Evolutionary conservation across 2,113 vertebrate genomes (phyloP).

Genomic region (Deroptyus accipitrinus): DNA sequence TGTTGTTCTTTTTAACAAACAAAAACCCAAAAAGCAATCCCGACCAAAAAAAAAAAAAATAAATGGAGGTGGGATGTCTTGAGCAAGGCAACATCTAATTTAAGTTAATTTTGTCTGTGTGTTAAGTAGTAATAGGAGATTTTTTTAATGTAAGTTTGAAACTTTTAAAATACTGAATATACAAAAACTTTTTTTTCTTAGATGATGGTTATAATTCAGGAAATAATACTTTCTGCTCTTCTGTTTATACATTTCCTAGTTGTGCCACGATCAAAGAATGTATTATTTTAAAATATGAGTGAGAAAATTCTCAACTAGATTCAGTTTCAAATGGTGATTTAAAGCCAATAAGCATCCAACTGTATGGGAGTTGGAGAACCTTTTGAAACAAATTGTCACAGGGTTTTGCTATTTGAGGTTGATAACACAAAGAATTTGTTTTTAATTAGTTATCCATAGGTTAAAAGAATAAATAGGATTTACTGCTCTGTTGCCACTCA

Average conservation of each 20-base stretch:
- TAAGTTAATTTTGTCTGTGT: neutral
- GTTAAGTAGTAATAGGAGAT: neutral
- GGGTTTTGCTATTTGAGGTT: neutral
- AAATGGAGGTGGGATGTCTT: accelerated
- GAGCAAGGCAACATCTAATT: neutral
- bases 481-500: neutral
- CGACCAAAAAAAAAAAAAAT: neutral
- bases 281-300: neutral
- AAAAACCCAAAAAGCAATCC: neutral
- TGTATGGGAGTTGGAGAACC: neutral
- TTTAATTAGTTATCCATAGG: neutral
- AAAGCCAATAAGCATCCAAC: neutral
- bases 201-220: neutral
- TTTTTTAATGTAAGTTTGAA: neutral
- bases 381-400: neutral
- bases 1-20: neutral
- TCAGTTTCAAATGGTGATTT: neutral
- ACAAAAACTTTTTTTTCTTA: neutral
- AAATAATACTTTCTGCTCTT: neutral
- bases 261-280: neutral
- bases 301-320: neutral
- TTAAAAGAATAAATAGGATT: neutral
- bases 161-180: neutral
- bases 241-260: neutral
- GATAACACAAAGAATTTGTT: neutral